Evolutionary conservation across 1,140 invertebrate species (phyloP).

Genomic region (Magallana angulata): DNA sequence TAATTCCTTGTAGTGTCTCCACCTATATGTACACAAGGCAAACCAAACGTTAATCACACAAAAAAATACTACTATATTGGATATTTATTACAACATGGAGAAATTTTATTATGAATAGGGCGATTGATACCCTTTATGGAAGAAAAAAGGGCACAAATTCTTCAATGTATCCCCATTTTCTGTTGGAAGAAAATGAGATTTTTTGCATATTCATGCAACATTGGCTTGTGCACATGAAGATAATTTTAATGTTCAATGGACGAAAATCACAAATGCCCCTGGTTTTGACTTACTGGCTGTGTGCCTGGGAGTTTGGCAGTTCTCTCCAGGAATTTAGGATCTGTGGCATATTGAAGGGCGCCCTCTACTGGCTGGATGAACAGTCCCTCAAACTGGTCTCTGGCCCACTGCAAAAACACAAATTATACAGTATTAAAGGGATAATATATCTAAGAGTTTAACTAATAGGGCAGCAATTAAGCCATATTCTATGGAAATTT

Average conservation of each 20-base stretch:
- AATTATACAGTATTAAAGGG: neutral
- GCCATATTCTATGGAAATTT: too few relatives aligned
- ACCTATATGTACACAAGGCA: conserved; percentile 65
- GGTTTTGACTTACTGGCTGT: conserved; percentile 86
- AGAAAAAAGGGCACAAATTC: too few relatives aligned
- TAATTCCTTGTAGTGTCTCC: conserved; percentile 93
- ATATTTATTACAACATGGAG: neutral
- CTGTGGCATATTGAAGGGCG: conserved; percentile 91
- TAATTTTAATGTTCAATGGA: too few relatives aligned
- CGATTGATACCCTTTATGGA: too few relatives aligned
- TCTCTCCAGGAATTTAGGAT: conserved; percentile 90
- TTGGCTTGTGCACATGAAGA: too few relatives aligned
- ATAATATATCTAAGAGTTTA: too few relatives aligned
- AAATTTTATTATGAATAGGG: too few relatives aligned
- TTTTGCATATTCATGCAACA: too few relatives aligned
- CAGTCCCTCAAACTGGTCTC: conserved; percentile 96
- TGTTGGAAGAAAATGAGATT: too few relatives aligned
- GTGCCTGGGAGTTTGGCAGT: conserved; percentile 92
- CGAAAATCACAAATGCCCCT: neutral
- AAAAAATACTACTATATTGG: neutral
- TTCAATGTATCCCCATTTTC: too few relatives aligned
- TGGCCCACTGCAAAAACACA: conserved; percentile 87
- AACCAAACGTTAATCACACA: neutral
- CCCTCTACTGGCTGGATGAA: conserved; percentile 95
- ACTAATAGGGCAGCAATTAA: too few relatives aligned